These are phyloP conservation scores for Microctonus aethiopoides DNA, from an alignment of 2,888 invertebrate species.

Conservation along the genomic window DNA sequence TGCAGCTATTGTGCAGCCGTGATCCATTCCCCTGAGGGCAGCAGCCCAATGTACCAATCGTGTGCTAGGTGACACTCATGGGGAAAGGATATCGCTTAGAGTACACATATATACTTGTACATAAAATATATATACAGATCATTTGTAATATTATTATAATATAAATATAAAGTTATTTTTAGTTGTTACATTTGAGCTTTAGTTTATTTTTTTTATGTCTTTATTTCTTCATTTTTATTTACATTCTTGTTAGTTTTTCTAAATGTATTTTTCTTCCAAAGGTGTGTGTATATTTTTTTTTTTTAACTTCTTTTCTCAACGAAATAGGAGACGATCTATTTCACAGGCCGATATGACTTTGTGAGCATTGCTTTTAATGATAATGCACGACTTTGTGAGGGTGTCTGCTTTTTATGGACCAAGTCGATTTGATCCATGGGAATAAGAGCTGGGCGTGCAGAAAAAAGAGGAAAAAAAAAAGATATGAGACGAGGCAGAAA, in stretches of 20 bases:
- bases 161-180: no score
- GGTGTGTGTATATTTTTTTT: background rate
- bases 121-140: no score
- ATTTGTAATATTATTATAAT: no score
- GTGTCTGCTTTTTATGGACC: conserved; percentile 24
- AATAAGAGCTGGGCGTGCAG: background rate
- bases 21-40: conserved; percentile 26
- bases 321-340: conserved; percentile 22
- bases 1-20: conserved; percentile 29
- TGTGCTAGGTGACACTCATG: conserved; percentile 34
- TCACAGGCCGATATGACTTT: background rate
- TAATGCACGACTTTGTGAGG: conserved; percentile 7
- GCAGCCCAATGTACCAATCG: conserved; percentile 22
- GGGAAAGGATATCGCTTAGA: conserved; percentile 33
- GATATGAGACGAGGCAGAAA: background rate
- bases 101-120: conserved; percentile 33
- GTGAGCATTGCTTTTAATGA: conserved; percentile 16
- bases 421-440: conserved; percentile 1
- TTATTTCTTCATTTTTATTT: background rate
- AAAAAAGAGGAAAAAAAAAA: background rate
- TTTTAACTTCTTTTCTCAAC: background rate
- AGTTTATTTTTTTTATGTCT: background rate
- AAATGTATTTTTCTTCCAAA: background rate
- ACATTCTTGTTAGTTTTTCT: background rate
- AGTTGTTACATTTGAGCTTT: background rate